Evolutionary conservation across 2,888 invertebrate genomes (phyloP).

Genomic region (Hirudinaria manillensis): DNA sequence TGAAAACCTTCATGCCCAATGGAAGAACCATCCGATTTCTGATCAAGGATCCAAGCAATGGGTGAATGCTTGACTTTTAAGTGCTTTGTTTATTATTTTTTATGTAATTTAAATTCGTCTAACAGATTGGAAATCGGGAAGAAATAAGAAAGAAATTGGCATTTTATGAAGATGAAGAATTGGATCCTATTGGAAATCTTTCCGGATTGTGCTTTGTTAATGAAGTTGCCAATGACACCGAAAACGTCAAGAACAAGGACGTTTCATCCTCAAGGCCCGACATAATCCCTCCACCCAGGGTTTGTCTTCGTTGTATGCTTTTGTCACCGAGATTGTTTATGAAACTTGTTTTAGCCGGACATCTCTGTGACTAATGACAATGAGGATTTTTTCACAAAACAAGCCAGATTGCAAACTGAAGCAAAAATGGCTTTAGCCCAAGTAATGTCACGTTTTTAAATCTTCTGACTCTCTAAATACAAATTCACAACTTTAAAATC

Average conservation of each 20-base stretch:
- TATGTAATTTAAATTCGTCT: constrained; percentile 47
- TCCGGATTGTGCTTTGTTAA: constrained; percentile 80
- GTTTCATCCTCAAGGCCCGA: constrained; percentile 18
- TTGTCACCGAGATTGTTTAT: background rate
- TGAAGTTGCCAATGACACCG: constrained; percentile 57
- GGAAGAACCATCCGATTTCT: background rate
- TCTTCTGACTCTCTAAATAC: background rate
- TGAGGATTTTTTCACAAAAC: constrained; percentile 45
- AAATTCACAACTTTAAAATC: background rate
- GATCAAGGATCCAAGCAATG: background rate
- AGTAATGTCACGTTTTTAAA: constrained; percentile 39
- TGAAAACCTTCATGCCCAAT: background rate
- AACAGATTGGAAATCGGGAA: constrained; percentile 84
- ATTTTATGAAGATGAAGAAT: constrained; percentile 47
- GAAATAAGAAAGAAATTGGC: constrained; percentile 82
- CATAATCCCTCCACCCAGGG: constrained; percentile 19
- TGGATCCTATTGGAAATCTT: background rate
- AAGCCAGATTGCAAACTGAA: constrained; percentile 49
- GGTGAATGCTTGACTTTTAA: background rate
- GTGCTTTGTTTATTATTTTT: background rate
- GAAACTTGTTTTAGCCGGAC: background rate
- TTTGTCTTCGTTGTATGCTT: background rate
- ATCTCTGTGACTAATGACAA: constrained; percentile 49
- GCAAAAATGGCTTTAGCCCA: constrained; percentile 51
- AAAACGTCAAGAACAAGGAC: background rate